Evolutionary conservation across 2,797 vertebrate genomes (phyloP).

Genomic region (Tokudaia tokunoshimensis): DNA sequence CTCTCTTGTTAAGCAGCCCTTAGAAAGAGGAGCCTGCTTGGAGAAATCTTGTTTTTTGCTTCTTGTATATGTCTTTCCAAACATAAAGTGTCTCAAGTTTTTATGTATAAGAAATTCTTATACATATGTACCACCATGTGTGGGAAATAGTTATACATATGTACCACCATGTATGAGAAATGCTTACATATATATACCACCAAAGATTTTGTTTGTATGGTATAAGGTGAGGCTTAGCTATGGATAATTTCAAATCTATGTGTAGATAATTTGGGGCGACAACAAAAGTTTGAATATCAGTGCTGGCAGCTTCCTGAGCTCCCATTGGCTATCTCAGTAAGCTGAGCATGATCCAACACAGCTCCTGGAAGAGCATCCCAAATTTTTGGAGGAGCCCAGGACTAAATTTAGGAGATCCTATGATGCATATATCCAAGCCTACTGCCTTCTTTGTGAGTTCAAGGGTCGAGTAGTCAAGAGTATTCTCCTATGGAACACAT

Average conservation of each 20-base stretch:
- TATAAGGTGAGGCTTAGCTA: neutral
- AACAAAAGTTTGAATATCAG: neutral
- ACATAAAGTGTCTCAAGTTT: neutral
- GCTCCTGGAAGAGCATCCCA: neutral
- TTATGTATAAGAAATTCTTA: neutral
- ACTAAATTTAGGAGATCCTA: neutral
- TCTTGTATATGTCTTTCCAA: neutral
- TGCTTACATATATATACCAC: neutral
- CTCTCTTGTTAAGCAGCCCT: neutral
- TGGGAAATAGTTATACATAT: neutral
- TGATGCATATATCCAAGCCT: neutral
- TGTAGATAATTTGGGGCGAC: neutral
- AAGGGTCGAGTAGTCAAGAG: neutral
- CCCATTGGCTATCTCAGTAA: neutral
- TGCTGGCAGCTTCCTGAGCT: neutral
- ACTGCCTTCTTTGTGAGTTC: neutral
- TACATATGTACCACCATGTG: neutral
- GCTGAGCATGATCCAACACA: neutral
- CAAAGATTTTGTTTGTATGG: neutral
- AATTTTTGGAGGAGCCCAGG: neutral
- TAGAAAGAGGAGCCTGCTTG: neutral
- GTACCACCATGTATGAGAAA: neutral
- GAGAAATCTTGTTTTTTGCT: neutral
- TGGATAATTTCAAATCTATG: neutral
- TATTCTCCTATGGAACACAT: neutral